Base-by-base conservation (phyloP, 2,113 vertebrate species). In the Axis porcinus region DNA sequence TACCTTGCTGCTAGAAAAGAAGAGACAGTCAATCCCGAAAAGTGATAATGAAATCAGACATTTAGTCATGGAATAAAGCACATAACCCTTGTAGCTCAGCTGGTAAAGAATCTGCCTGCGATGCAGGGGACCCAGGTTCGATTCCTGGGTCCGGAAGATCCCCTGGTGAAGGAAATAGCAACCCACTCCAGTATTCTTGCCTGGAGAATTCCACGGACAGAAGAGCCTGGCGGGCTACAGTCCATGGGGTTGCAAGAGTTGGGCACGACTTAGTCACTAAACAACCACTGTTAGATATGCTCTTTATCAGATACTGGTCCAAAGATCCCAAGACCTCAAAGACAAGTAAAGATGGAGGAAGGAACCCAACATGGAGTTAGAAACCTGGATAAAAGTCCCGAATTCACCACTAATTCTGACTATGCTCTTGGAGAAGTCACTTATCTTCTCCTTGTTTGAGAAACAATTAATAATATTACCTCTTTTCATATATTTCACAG, bases 81-180 rank as follows among this genome's bases (percentile, higher is more conserved):
- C 6, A 17, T 9, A 45, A 12, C 64, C 33, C 17, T 21, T 21
- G 33, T 36, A 11, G 17, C 33, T 67, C 64, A 36, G 33, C 10
- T n/a, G 2, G 17, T 67, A 19, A 36, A 67, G 33, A 67, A 36
- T 67, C 64, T 0, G 0, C 64, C 64, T 67, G 64, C 8, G 17
- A 67, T 19, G 64, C 16, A 36, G 17, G 2, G n/a, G 0, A 19
- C 33, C 1, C 0, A 1, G 33, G 33, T 21, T 67, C 2, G 4
- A 10, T 67, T 67, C 4, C 33, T 67, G 64, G 16, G 33, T 67
- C 64, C 1, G 0, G 64, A 67, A 36, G 64, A 11, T 67, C 17
- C 33, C 4, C 64, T 67, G 17, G 64, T 10, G 8, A 10, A 67
- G 33, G 64, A 36, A 67, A 67, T 36, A 21, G 64, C 33, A 67